A percentile compares a stretch with the other conserved stretches of the same genome.
Conservation (phyloP, 1,140 invertebrate genomes). For the Drosophila navojoa region DNA sequence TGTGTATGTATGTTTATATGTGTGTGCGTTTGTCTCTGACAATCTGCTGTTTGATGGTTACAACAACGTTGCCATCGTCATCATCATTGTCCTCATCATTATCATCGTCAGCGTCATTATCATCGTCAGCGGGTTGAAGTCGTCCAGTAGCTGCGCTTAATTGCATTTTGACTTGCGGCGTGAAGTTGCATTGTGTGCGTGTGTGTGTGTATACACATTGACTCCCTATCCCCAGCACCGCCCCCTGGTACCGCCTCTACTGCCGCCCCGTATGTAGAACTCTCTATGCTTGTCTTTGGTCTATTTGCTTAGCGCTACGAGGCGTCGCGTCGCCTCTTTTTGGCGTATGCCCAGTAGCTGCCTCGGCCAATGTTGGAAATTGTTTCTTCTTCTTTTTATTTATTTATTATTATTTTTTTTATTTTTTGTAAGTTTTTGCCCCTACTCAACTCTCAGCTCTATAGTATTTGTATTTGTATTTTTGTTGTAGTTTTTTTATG, state of each 20-base stretch:
- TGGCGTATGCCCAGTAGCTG: constrained; percentile 74
- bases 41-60: constrained; percentile 70
- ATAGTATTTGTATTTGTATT: constrained; percentile 47
- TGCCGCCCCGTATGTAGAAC: constrained; percentile 44
- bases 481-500: constrained; percentile 75
- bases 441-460: background rate
- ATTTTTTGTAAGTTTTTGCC: constrained; percentile 21
- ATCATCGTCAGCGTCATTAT: constrained; percentile 10
- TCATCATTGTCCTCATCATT: constrained; percentile 18
- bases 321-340: constrained; percentile 68
- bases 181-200: constrained; percentile 66
- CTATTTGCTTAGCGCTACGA: constrained; percentile 70
- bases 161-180: constrained; percentile 82
- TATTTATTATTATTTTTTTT: constrained; percentile 10
- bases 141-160: constrained; percentile 77
- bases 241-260: background rate
- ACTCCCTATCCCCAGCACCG: constrained; percentile 1
- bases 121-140: constrained; percentile 24
- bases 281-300: constrained; percentile 55
- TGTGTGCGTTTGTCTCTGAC: constrained; percentile 62
- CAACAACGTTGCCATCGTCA: constrained; percentile 67
- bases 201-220: no score
- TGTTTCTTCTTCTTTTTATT: constrained; percentile 30
- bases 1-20: background rate
- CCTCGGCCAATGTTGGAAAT: constrained; percentile 29